Percentiles rank a stretch among this genome's conserved stretches.
Conservation (phyloP, 2,888 invertebrate genomes). For the Cordilura impudica region DNA sequence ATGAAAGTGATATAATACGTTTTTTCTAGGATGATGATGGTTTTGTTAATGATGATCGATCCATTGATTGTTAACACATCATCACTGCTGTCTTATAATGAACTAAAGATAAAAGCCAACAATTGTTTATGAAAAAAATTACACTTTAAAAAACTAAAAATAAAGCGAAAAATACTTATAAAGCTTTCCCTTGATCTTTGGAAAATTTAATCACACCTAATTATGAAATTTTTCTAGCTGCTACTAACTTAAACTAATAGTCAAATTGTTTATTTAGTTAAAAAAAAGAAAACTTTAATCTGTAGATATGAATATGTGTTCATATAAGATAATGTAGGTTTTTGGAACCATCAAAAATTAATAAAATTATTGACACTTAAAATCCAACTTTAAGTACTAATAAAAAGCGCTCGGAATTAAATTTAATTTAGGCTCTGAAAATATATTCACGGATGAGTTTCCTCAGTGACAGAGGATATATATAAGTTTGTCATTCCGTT, state of each 20-base stretch:
- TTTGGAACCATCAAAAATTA: too few species aligned
- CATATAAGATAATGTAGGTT: too few species aligned
- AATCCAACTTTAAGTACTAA: too few species aligned
- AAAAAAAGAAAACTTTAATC: not conserved
- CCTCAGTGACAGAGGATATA: too few species aligned
- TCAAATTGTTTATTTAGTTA: not conserved
- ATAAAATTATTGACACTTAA: too few species aligned
- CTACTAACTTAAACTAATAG: not conserved
- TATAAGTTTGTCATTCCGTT: too few species aligned
- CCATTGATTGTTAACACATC: slow-evolving; percentile 8
- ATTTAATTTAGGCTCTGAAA: too few species aligned
- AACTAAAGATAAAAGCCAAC: not conserved
- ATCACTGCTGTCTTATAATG: not conserved
- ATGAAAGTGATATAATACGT: slow-evolving; percentile 22
- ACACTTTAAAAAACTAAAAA: not conserved
- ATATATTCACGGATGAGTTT: too few species aligned
- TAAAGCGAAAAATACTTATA: not conserved
- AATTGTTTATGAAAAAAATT: not conserved
- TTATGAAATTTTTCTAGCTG: not conserved
- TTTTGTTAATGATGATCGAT: slow-evolving; percentile 22
- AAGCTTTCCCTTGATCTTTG: not conserved
- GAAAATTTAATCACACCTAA: not conserved
- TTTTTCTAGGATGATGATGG: not conserved
- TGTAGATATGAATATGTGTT: too few species aligned
- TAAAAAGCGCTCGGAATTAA: too few species aligned